phyloP scores from a whole-genome alignment of 2,888 invertebrate species.

The Oscheius myriophilus region DNA sequence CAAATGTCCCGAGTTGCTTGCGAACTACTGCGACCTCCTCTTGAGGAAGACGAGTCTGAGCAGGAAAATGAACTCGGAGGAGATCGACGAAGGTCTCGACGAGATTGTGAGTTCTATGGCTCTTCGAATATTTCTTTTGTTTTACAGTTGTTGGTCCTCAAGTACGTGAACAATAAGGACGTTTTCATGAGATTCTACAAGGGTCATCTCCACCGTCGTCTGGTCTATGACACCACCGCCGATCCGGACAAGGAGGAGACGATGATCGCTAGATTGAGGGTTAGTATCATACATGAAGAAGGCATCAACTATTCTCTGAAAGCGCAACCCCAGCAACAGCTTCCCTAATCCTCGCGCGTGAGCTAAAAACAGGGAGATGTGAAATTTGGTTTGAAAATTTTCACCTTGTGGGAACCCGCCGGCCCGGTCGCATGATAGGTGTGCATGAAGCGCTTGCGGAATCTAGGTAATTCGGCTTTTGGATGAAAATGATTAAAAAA shows the following conservation, averaged over 20 bases:
- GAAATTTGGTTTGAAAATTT: too few relatives aligned
- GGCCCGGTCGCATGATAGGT: too few relatives aligned
- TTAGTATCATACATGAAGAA: constrained; percentile 69
- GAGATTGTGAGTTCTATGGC: constrained; percentile 80
- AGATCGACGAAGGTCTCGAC: constrained; percentile 90
- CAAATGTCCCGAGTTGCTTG: constrained; percentile 96
- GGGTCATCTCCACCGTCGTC: constrained; percentile 91
- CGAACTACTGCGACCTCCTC: constrained; percentile 99
- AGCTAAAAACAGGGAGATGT: too few relatives aligned
- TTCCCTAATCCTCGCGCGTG: too few relatives aligned
- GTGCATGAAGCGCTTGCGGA: too few relatives aligned
- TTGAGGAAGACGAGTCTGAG: constrained; percentile 93
- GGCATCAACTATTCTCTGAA: not conserved
- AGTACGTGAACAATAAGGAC: constrained; percentile 99
- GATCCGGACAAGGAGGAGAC: constrained; percentile 99
- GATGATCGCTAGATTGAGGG: constrained; percentile 90
- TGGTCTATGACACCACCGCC: constrained; percentile 96
- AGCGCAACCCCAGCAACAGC: too few relatives aligned
- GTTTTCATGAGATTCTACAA: constrained; percentile 99
- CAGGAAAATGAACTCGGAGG: constrained; percentile 93
- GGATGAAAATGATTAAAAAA: too few relatives aligned
- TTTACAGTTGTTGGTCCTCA: constrained; percentile 83
- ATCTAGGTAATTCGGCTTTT: too few relatives aligned
- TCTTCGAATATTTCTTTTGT: not conserved
- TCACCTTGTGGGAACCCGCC: too few relatives aligned